These are phyloP conservation scores for Mola mola DNA, from an alignment of 2,113 vertebrate species.

Conservation along the genomic window DNA sequence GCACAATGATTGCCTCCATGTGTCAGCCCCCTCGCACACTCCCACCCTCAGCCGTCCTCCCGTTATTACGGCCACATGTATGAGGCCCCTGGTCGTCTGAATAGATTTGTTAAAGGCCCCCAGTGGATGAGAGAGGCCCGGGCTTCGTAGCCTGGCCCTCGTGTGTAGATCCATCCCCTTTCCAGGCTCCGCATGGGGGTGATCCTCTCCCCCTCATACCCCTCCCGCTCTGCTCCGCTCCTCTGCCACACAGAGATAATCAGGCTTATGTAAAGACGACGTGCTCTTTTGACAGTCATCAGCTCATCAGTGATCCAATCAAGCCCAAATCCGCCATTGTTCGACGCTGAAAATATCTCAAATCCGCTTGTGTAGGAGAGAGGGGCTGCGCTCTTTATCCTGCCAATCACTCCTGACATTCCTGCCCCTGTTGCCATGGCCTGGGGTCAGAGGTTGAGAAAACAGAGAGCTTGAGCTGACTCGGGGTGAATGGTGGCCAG, in stretches of 20 bases:
- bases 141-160: conserved; percentile 84
- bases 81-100: conserved; percentile 82
- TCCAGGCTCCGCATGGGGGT: conserved; percentile 86
- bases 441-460: conserved; percentile 96
- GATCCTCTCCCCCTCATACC: conserved; percentile 68
- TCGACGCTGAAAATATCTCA: conserved; percentile 91
- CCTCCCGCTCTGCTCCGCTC: conserved; percentile 75
- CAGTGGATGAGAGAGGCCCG: conserved; percentile 86
- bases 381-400: conserved; percentile 89
- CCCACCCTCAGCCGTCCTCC: conserved; percentile 53
- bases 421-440: conserved; percentile 99
- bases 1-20: conserved; percentile 74
- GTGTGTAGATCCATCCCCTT: conserved; percentile 85
- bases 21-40: conserved; percentile 56
- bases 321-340: conserved; percentile 95
- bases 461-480: conserved; percentile 96
- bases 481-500: conserved; percentile 92
- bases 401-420: conserved; percentile 99
- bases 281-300: conserved; percentile 99
- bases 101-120: conserved; percentile 93
- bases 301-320: conserved; percentile 99
- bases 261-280: conserved; percentile 99
- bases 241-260: conserved; percentile 98
- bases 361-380: conserved; percentile 93
- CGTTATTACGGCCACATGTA: conserved; percentile 74